Evolutionary conservation across 1,140 invertebrate genomes (phyloP).

Genomic region (Hylyphantes graminicola): DNA sequence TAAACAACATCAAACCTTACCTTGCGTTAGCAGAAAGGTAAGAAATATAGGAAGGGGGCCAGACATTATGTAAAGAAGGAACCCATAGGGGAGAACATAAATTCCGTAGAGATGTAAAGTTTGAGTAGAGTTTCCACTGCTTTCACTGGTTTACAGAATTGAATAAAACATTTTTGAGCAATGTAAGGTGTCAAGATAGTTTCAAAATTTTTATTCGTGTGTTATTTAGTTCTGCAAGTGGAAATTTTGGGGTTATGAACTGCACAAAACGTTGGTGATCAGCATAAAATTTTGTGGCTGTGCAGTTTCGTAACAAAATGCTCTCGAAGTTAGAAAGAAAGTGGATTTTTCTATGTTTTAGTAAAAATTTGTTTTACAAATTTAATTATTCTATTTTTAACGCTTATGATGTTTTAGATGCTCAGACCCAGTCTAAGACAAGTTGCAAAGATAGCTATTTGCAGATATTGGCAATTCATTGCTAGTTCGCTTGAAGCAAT

Average conservation of each 20-base stretch:
- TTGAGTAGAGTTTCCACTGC: background rate
- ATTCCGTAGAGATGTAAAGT: background rate
- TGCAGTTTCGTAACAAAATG: no score
- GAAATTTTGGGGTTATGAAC: background rate
- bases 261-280: no score
- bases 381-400: no score
- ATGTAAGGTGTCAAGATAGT: slow-evolving; percentile 20
- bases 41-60: background rate
- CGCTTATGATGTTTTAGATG: no score
- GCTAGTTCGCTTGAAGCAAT: no score
- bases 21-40: background rate
- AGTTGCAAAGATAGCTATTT: no score
- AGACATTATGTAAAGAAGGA: slow-evolving; percentile 13
- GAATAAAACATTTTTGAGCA: slow-evolving; percentile 58
- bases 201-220: background rate
- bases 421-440: no score
- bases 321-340: no score
- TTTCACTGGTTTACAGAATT: background rate
- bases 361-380: no score
- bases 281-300: no score
- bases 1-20: slow-evolving; percentile 23
- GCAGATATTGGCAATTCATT: no score
- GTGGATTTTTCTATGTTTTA: no score
- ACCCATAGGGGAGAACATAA: background rate
- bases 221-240: background rate